Base-by-base conservation (phyloP, 2,797 vertebrate genomes). In the Ctenosaura bakeri region DNA sequence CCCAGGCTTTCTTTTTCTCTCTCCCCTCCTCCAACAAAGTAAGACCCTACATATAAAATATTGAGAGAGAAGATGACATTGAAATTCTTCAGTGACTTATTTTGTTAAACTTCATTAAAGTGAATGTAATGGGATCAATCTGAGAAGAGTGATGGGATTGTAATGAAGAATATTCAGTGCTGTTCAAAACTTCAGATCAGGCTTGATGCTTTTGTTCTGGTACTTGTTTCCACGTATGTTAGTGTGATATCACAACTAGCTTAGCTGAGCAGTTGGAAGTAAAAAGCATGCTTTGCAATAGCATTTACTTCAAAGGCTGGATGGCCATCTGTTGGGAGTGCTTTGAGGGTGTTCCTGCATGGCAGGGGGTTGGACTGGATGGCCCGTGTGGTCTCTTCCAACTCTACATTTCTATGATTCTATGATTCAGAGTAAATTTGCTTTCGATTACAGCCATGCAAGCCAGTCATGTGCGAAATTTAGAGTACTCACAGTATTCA, bases 81-180 rank as follows among this genome's bases (percentile, higher is more conserved):
- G 86, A 94, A 96, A 95, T 97, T 96, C 91, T 54, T 83, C 92
- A 74, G 91, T 6, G 12, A 91, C 73, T 90, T 95, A 95, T 94
- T 94, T 90, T 89, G 89, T 93, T 96, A 91, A 93, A 93, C 94
- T 96, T 97, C 90, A 96, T 96, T 95, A 95, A 90, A 95, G 59
- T 83, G 93, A 85, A 95, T 94, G 90, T 96, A 95, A 96, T 93
- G 42, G 80, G 79, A 95, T 94, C 94, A 92, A 91, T 95, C 96
- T 96, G 89, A 92, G 90, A 95, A 95, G 93, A 94, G 88, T 94
- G 91, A 94, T 93, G 93, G 13, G n/a, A 8, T 18, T 56, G 14
- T 81, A 82, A 82, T 78, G 77, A 78, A 76, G 73, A 76, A 22
- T 18, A 14, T 38, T 76, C 73, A 2, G 73, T 38, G 73, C 35